phyloP scores from a whole-genome alignment of 2,888 invertebrate species.

The Oithona nana region DNA sequence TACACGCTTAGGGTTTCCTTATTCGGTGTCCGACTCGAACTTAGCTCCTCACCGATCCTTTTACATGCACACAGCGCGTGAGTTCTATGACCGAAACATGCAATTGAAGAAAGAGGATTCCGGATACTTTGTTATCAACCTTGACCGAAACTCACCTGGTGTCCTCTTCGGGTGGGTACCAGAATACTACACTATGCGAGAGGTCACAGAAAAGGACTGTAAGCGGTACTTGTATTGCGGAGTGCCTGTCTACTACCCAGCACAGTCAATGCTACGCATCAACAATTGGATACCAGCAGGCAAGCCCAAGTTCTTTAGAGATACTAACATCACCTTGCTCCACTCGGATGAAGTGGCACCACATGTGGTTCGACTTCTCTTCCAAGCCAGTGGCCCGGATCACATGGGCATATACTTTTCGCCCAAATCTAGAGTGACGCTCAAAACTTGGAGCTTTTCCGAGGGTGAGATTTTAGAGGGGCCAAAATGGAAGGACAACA shows the following conservation, averaged over 20 bases:
- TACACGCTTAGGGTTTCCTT: constrained; percentile 15
- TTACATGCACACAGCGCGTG: constrained; percentile 12
- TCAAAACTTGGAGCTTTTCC: constrained; percentile 39
- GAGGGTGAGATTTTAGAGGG: constrained; percentile 36
- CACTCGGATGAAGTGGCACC: background rate
- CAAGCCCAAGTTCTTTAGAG: constrained; percentile 33
- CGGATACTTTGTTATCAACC: constrained; percentile 25
- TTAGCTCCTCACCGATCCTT: constrained; percentile 11
- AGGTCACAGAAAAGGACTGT: constrained; percentile 35
- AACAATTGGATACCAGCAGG: constrained; percentile 41
- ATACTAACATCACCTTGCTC: constrained; percentile 29
- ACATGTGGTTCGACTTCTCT: background rate
- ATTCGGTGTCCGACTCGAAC: background rate
- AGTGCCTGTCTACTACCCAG: constrained; percentile 56
- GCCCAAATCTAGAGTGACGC: constrained; percentile 36
- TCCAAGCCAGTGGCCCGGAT: constrained; percentile 36
- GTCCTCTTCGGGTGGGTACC: constrained; percentile 20
- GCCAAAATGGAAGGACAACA: constrained; percentile 33
- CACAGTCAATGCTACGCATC: constrained; percentile 42
- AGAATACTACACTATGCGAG: constrained; percentile 8
- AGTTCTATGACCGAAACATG: constrained; percentile 19
- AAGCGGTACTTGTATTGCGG: constrained; percentile 49
- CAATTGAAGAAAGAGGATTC: constrained; percentile 23
- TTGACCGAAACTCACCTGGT: constrained; percentile 25
- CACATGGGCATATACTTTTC: constrained; percentile 46